phyloP scores from a whole-genome alignment of 2,113 vertebrate genomes.

The Garra rufa region DNA sequence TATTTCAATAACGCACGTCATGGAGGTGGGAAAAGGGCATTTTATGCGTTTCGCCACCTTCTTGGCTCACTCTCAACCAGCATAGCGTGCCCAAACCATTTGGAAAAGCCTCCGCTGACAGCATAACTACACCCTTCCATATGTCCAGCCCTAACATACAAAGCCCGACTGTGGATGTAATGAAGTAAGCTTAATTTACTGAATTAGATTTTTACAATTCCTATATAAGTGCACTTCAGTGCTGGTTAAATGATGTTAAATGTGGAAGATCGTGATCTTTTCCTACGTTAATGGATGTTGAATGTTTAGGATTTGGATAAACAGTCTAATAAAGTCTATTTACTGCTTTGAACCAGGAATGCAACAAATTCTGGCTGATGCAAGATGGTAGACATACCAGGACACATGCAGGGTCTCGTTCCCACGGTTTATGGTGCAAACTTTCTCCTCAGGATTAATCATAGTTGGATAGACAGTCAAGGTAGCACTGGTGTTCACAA shows the following conservation, averaged over 20 bases:
- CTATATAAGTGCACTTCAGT: background rate
- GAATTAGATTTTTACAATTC: conserved; percentile 6
- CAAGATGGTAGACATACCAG: conserved; percentile 76
- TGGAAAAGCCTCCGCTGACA: background rate
- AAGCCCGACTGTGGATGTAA: conserved; percentile 3
- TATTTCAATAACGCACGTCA: conserved; percentile 39
- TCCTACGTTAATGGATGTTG: background rate
- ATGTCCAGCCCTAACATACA: background rate
- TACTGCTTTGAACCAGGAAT: background rate
- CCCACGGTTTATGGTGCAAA: conserved; percentile 73
- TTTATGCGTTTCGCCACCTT: conserved; percentile 33
- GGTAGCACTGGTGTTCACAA: conserved; percentile 82
- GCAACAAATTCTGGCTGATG: background rate
- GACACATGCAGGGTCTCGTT: conserved; percentile 77
- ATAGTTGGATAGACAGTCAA: conserved; percentile 84
- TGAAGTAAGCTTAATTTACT: background rate
- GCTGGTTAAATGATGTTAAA: background rate
- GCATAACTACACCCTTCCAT: background rate
- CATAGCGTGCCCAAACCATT: background rate
- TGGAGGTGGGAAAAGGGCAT: conserved; percentile 19
- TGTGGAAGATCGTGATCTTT: background rate
- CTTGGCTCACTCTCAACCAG: conserved; percentile 9
- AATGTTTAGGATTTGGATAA: background rate
- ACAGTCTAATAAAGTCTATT: background rate
- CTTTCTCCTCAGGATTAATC: conserved; percentile 92